Evolutionary conservation across 2,888 invertebrate genomes (phyloP).

Genomic region (Cosmia pyralina): DNA sequence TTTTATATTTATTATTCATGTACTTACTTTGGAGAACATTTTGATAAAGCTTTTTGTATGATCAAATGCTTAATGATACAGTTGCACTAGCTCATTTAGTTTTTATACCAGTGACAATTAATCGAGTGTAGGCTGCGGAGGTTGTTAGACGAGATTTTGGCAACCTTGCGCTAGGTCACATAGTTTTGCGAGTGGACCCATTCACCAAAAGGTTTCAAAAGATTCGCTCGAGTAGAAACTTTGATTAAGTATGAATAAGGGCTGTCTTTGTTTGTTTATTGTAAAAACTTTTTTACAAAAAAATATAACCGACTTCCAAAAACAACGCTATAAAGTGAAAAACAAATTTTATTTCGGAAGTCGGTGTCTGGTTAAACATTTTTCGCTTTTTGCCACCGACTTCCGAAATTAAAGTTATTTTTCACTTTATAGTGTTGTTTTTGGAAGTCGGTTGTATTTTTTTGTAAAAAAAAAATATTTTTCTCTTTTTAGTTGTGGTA

Average conservation of each 20-base stretch:
- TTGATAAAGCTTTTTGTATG: constrained; percentile 35
- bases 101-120: constrained; percentile 51
- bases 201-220: constrained; percentile 49
- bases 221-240: constrained; percentile 4
- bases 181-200: constrained; percentile 34
- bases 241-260: not conserved
- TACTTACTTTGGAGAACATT: constrained; percentile 61
- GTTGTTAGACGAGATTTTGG: constrained; percentile 38
- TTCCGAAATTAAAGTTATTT: too few relatives aligned
- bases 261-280: not conserved
- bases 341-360: too few relatives aligned
- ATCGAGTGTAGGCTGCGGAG: constrained; percentile 41
- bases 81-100: constrained; percentile 21
- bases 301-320: too few relatives aligned
- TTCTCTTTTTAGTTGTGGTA: too few relatives aligned
- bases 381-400: too few relatives aligned
- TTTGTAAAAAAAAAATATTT: too few relatives aligned
- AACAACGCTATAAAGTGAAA: too few relatives aligned
- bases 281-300: too few relatives aligned
- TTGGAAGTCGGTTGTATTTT: too few relatives aligned
- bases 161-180: constrained; percentile 52
- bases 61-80: constrained; percentile 49
- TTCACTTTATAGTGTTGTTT: too few relatives aligned
- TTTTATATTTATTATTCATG: not conserved
- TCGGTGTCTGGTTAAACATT: too few relatives aligned